Conservation (phyloP, 2,797 vertebrate species). For the Brachyrhaphis roseni region DNA sequence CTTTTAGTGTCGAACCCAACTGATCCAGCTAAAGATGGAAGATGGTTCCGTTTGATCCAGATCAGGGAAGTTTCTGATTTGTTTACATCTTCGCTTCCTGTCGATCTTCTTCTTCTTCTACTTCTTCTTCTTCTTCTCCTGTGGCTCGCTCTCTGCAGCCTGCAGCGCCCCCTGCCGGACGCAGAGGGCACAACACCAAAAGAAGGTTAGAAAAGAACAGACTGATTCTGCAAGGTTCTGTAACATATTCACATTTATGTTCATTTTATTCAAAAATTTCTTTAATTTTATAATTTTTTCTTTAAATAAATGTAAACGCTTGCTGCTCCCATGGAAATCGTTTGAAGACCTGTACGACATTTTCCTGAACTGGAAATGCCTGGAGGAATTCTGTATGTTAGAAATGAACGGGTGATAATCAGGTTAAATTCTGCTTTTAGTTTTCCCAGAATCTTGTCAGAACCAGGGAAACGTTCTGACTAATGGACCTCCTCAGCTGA, state of each 20-base stretch:
- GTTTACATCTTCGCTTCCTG: constrained; percentile 4
- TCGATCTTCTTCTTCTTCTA: not conserved
- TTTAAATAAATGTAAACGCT: not conserved
- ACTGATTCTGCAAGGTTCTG: not conserved
- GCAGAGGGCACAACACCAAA: not conserved
- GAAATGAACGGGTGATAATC: not conserved
- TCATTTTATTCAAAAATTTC: not conserved
- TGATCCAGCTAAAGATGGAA: not conserved
- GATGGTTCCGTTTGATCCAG: not conserved
- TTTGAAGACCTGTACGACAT: not conserved
- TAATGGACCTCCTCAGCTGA: not conserved
- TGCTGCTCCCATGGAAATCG: not conserved
- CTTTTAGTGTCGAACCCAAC: not conserved
- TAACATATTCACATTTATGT: not conserved
- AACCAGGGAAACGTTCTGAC: not conserved
- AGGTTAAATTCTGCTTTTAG: not conserved
- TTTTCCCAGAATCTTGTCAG: not conserved
- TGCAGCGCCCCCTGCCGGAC: not conserved
- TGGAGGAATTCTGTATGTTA: not conserved
- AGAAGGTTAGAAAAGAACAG: no score
- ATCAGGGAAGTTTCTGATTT: not conserved
- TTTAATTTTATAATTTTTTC: not conserved
- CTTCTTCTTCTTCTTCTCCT: not conserved
- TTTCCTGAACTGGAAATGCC: not conserved
- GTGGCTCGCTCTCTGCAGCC: not conserved